Conservation (phyloP, 2,888 invertebrate species). For the Resseliella maxima region DNA sequence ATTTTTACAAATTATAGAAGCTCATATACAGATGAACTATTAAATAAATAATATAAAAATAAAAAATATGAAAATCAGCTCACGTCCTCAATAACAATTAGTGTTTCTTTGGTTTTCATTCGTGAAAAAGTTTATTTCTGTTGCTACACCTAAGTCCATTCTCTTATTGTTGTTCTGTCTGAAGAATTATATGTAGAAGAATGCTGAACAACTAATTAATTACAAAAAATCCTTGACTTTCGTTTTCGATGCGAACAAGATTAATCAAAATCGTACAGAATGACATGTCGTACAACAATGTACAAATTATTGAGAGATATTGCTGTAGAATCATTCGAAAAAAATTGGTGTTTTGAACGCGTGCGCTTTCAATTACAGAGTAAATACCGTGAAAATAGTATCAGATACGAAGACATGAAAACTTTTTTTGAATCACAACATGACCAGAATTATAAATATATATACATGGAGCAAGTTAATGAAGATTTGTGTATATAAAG, state of each 20-base stretch:
- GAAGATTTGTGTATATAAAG: constrained; percentile 43
- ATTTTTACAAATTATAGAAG: too few species aligned
- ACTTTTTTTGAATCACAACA: constrained; percentile 6
- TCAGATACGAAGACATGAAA: neutral
- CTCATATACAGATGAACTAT: neutral
- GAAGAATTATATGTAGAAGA: neutral
- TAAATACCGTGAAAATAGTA: neutral
- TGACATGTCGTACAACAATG: too few species aligned
- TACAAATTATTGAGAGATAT: constrained; percentile 13
- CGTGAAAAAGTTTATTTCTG: neutral
- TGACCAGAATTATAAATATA: constrained; percentile 40
- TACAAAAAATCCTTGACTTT: constrained; percentile 54
- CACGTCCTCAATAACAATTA: neutral
- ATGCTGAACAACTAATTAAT: neutral
- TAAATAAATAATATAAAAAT: neutral
- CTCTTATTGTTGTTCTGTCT: constrained; percentile 13
- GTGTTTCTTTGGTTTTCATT: too few species aligned
- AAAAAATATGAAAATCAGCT: neutral
- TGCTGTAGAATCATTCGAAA: constrained; percentile 36
- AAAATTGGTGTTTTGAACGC: neutral
- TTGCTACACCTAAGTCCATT: neutral
- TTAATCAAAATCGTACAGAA: neutral
- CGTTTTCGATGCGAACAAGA: constrained; percentile 19
- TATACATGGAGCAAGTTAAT: constrained; percentile 28
- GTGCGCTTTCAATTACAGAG: neutral